phyloP scores from a whole-genome alignment of 2,888 invertebrate species.

The Parnassius glacialis region DNA sequence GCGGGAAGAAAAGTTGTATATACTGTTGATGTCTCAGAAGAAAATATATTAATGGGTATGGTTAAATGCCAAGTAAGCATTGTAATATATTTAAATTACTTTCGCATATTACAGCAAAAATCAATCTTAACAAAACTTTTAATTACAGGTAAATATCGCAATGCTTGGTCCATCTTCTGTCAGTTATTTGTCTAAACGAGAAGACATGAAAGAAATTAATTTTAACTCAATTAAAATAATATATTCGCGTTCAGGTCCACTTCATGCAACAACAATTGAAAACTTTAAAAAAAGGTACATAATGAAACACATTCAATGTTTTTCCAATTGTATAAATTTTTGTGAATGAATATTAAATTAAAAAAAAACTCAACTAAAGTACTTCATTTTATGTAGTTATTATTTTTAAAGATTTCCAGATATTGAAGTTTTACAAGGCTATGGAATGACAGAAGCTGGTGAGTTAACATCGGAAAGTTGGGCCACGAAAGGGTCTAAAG shows the following conservation, averaged over 20 bases:
- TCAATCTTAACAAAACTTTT: too few species aligned
- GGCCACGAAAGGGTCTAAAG: constrained; percentile 33
- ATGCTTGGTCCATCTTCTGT: not conserved
- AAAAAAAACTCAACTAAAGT: too few species aligned
- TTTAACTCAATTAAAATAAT: not conserved
- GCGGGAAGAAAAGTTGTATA: constrained; percentile 56
- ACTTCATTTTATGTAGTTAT: too few species aligned
- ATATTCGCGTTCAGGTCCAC: not conserved
- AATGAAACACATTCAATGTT: not conserved
- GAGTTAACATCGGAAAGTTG: constrained; percentile 60
- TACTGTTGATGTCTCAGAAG: constrained; percentile 38
- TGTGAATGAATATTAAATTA: too few species aligned
- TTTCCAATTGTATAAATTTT: too few species aligned
- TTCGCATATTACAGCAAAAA: too few species aligned
- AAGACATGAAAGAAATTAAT: not conserved
- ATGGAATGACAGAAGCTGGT: constrained; percentile 66
- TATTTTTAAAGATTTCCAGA: constrained; percentile 47
- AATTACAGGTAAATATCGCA: not conserved
- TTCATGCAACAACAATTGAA: not conserved
- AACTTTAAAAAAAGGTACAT: not conserved
- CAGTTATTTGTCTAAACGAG: not conserved
- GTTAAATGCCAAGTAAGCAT: constrained; percentile 11
- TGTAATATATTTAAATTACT: too few species aligned
- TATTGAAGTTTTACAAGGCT: constrained; percentile 56
- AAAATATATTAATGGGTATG: constrained; percentile 37